Evolutionary conservation across 2,113 vertebrate genomes (phyloP).

Genomic region (Deroptyus accipitrinus): DNA sequence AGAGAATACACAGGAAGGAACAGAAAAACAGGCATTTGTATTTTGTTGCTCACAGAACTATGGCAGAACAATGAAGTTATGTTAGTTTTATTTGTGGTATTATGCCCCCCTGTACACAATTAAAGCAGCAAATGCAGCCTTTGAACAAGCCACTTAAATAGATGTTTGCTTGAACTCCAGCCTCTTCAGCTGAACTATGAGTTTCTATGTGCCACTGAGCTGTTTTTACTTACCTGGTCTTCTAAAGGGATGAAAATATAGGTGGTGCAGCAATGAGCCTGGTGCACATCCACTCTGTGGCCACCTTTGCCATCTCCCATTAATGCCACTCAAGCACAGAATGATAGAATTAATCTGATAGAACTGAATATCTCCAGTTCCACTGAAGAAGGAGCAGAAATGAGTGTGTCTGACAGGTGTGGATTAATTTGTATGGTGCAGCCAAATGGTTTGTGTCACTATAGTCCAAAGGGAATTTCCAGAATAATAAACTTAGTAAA

Average conservation of each 20-base stretch:
- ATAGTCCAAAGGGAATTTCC: not conserved
- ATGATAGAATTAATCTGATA: slow-evolving; percentile 71
- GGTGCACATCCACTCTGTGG: slow-evolving; percentile 70
- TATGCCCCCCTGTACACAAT: not conserved
- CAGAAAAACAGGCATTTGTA: not conserved
- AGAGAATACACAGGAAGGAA: not conserved
- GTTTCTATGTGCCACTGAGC: not conserved
- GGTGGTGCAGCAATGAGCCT: slow-evolving; percentile 78
- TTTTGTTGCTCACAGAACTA: not conserved
- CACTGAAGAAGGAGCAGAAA: slow-evolving; percentile 77
- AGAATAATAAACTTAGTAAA: not conserved
- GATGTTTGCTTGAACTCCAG: not conserved
- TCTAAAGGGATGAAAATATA: slow-evolving; percentile 75
- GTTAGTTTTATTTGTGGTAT: not conserved
- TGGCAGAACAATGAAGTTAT: not conserved
- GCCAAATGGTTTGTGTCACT: not conserved
- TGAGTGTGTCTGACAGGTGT: slow-evolving; percentile 79
- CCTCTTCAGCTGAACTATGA: not conserved
- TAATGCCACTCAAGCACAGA: slow-evolving; percentile 77
- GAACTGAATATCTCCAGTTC: slow-evolving; percentile 66
- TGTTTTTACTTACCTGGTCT: not conserved
- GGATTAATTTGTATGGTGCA: not conserved
- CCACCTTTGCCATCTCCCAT: slow-evolving; percentile 74
- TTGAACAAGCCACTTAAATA: not conserved
- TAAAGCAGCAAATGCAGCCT: not conserved